These are phyloP conservation scores for Limenitis camilla DNA, from an alignment of 2,888 invertebrate genomes.

Conservation along the genomic window DNA sequence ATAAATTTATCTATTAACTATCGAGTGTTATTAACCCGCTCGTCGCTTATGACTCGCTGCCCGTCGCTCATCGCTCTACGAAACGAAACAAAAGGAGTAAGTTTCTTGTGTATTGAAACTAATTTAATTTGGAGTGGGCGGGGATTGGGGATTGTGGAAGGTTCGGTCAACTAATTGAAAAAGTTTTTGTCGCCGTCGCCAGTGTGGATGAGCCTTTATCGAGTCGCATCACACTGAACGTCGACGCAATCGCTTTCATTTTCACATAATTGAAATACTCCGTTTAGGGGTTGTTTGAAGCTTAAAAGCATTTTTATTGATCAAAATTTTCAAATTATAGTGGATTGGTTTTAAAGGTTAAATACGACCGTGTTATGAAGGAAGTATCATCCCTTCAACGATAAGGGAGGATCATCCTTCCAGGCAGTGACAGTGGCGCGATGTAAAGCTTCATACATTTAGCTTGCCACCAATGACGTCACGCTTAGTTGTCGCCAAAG, in stretches of 20 bases:
- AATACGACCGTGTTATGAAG: background rate
- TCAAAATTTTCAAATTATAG: background rate
- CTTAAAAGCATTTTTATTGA: slow-evolving; percentile 13
- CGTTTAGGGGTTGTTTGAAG: slow-evolving; percentile 1
- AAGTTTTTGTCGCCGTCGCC: slow-evolving; percentile 51
- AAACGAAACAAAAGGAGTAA: slow-evolving; percentile 18
- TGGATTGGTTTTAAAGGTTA: background rate
- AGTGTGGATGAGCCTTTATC: slow-evolving; percentile 33
- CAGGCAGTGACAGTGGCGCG: too few relatives aligned
- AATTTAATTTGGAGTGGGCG: slow-evolving; percentile 53
- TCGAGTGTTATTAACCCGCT: background rate
- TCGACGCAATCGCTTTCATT: slow-evolving; percentile 9
- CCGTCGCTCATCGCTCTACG: slow-evolving; percentile 3
- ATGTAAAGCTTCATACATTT: too few relatives aligned
- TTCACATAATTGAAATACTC: slow-evolving; percentile 5
- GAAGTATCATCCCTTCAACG: too few relatives aligned
- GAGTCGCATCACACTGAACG: slow-evolving; percentile 14
- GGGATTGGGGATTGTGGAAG: slow-evolving; percentile 30
- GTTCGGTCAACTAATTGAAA: slow-evolving; percentile 62
- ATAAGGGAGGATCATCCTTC: too few relatives aligned
- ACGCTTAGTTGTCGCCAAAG: too few relatives aligned
- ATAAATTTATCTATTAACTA: too few relatives aligned
- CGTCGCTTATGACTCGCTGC: background rate
- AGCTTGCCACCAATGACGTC: too few relatives aligned
- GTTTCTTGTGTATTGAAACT: slow-evolving; percentile 41